phyloP scores from a whole-genome alignment of 2,113 vertebrate genomes.

The Rafetus swinhoei region DNA sequence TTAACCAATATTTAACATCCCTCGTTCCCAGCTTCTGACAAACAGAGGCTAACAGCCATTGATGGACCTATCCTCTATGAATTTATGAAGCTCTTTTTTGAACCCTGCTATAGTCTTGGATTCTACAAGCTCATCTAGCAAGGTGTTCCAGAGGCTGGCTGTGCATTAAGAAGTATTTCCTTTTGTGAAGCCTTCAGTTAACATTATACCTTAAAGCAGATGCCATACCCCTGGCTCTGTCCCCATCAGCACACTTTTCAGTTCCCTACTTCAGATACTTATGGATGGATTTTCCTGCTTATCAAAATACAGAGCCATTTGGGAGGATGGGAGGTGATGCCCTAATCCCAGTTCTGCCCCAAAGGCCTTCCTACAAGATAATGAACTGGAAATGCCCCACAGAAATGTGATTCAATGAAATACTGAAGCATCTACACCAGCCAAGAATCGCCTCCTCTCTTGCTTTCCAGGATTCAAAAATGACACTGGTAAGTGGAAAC shows the following conservation, averaged over 20 bases:
- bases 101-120: too few relatives aligned
- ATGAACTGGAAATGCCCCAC: conserved; percentile 64
- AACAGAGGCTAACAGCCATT: too few relatives aligned
- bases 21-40: too few relatives aligned
- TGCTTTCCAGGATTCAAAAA: conserved; percentile 78
- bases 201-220: neutral
- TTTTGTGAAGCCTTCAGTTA: conserved; percentile 42
- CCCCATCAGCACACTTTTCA: conserved; percentile 29
- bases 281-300: conserved; percentile 20
- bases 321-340: conserved; percentile 49
- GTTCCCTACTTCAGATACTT: conserved; percentile 17
- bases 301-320: conserved; percentile 36
- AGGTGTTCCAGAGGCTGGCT: too few relatives aligned
- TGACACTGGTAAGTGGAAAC: conserved; percentile 74
- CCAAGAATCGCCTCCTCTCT: conserved; percentile 67
- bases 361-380: conserved; percentile 65
- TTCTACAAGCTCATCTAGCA: too few relatives aligned
- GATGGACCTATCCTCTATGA: too few relatives aligned
- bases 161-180: too few relatives aligned
- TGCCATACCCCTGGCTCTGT: conserved; percentile 27
- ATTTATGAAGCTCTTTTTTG: too few relatives aligned
- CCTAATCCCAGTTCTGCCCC: conserved; percentile 45
- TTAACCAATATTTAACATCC: too few relatives aligned
- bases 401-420: conserved; percentile 76
- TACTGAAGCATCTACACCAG: conserved; percentile 62